phyloP scores from a whole-genome alignment of 2,888 invertebrate species.

The Nomada fucata region DNA sequence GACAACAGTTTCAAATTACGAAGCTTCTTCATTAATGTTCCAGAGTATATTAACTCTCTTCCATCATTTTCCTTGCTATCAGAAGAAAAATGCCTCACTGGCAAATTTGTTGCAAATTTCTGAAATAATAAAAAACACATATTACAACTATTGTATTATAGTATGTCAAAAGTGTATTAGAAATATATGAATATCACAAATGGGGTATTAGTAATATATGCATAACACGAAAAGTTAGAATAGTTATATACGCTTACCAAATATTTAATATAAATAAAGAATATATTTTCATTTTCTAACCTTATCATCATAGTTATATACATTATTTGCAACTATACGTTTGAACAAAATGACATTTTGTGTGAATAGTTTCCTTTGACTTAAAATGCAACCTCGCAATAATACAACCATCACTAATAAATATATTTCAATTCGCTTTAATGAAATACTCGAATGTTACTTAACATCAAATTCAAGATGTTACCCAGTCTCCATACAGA shows the following conservation, averaged over 20 bases:
- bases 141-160: not conserved
- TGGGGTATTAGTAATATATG: not conserved
- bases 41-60: slow-evolving; percentile 86
- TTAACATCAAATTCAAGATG: too few relatives aligned
- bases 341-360: slow-evolving; percentile 13
- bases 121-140: slow-evolving; percentile 18
- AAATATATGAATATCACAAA: not conserved
- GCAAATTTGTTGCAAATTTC: slow-evolving; percentile 7
- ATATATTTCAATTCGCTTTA: slow-evolving; percentile 6
- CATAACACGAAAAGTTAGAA: not conserved
- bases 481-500: too few relatives aligned
- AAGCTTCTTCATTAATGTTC: slow-evolving; percentile 89
- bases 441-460: not conserved
- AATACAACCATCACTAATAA: slow-evolving; percentile 46
- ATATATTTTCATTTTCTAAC: slow-evolving; percentile 37
- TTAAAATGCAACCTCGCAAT: slow-evolving; percentile 24
- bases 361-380: not conserved
- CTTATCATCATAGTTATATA: slow-evolving; percentile 26
- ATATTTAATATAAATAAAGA: slow-evolving; percentile 2
- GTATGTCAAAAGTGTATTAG: not conserved
- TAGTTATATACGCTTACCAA: too few relatives aligned
- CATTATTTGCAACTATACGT: slow-evolving; percentile 13
- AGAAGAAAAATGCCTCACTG: slow-evolving; percentile 14
- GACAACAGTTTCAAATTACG: slow-evolving; percentile 93
- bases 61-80: not conserved